Evolutionary conservation across 30 jellyfish, hydroid and myxozoan species (phyloP).

Genomic region (Turritopsis rubra): DNA sequence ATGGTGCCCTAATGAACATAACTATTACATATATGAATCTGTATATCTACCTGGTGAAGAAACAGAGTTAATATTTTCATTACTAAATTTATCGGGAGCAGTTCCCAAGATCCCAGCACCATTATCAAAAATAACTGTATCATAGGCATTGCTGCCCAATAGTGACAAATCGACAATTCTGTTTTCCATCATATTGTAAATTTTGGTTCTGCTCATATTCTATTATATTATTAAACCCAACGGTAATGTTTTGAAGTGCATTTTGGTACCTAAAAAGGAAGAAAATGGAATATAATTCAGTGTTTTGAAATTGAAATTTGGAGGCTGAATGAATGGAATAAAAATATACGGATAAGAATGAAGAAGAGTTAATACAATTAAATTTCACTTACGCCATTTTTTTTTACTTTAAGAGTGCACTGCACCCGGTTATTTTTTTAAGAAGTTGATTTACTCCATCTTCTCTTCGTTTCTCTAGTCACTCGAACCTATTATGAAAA

Average conservation of each 20-base stretch:
- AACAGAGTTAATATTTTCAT: background rate
- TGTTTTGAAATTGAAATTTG: slow-evolving; percentile 1
- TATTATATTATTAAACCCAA: slow-evolving; percentile 19
- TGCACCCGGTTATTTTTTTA: background rate
- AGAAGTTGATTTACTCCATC: background rate
- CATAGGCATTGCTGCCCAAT: slow-evolving; percentile 42
- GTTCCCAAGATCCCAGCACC: slow-evolving; percentile 56
- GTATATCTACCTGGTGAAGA: background rate
- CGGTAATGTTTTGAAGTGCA: slow-evolving; percentile 42
- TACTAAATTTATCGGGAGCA: slow-evolving; percentile 26
- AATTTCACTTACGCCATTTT: slow-evolving; percentile 54
- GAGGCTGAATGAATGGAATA: background rate
- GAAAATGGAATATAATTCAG: background rate
- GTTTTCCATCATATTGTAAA: slow-evolving; percentile 22
- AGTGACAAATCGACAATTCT: slow-evolving; percentile 19
- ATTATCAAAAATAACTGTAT: slow-evolving; percentile 38
- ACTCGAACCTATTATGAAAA: background rate
- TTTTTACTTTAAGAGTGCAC: slow-evolving; percentile 12
- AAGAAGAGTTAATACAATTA: background rate
- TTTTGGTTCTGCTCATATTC: slow-evolving; percentile 15
- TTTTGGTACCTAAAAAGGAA: slow-evolving; percentile 47
- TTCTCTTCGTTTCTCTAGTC: background rate
- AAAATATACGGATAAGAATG: background rate
- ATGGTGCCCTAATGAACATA: background rate
- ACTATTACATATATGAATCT: background rate